A percentile compares a stretch with the other conserved stretches of the same genome.
These are phyloP conservation scores for Hemaris fuciformis DNA, from an alignment of 2,888 invertebrate species.

Conservation along the genomic window DNA sequence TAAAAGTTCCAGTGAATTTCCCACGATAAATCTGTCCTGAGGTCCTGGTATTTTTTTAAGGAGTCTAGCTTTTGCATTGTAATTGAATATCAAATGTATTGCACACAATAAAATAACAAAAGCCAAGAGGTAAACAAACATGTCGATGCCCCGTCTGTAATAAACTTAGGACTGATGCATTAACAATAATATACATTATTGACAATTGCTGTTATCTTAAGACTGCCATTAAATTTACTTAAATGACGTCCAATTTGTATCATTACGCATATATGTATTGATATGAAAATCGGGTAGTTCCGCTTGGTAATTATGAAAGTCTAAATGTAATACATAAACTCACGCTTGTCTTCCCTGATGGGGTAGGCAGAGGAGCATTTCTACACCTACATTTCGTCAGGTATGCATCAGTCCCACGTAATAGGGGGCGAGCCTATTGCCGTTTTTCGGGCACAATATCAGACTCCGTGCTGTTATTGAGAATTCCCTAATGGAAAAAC, in stretches of 20 bases:
- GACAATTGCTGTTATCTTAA: neutral
- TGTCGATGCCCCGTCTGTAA: conserved; percentile 14
- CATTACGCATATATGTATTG: neutral
- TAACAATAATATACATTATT: neutral
- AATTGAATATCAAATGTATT: conserved; percentile 42
- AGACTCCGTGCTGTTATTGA: too few species aligned
- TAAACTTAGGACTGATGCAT: neutral
- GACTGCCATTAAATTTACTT: neutral
- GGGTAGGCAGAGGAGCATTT: too few species aligned
- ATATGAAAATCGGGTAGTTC: too few species aligned
- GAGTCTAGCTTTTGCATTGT: conserved; percentile 40
- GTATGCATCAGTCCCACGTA: too few species aligned
- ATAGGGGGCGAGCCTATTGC: too few species aligned
- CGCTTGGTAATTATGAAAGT: too few species aligned
- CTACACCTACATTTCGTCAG: too few species aligned
- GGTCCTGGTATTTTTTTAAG: conserved; percentile 51
- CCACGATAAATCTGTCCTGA: conserved; percentile 39
- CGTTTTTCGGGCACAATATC: too few species aligned
- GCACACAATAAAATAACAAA: conserved; percentile 32
- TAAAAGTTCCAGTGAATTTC: conserved; percentile 39
- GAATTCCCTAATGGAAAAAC: too few species aligned
- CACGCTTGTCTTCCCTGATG: too few species aligned
- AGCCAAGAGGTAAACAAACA: conserved; percentile 35
- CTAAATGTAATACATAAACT: too few species aligned
- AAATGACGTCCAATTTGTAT: neutral